These are phyloP conservation scores for Camelus bactrianus DNA, from an alignment of 2,113 vertebrate species.

Conservation along the genomic window DNA sequence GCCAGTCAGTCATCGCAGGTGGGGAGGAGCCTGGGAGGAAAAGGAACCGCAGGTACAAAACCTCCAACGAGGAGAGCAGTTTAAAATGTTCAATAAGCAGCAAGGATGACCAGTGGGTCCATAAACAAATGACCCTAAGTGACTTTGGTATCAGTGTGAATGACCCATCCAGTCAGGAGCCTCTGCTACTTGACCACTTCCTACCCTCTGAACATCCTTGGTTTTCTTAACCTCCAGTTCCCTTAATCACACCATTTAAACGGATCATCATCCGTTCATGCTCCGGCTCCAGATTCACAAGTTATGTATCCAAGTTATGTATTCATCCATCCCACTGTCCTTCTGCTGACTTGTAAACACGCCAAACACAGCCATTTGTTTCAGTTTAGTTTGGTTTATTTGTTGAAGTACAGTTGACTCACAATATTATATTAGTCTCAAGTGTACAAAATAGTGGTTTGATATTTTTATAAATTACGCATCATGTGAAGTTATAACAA, in stretches of 20 bases:
- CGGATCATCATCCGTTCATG: too few relatives aligned
- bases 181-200: not conserved
- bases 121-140: not conserved
- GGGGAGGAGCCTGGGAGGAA: not conserved
- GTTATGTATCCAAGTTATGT: not conserved
- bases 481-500: not conserved
- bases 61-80: not conserved
- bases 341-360: not conserved
- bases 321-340: not conserved
- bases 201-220: not conserved
- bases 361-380: not conserved
- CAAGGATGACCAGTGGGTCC: not conserved
- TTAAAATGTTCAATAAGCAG: not conserved
- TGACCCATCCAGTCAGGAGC: not conserved
- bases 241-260: not conserved
- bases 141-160: not conserved
- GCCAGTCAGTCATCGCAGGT: not conserved
- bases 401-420: not conserved
- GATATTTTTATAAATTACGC: not conserved
- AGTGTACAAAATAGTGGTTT: not conserved
- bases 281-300: not conserved
- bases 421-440: not conserved
- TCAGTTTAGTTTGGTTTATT: not conserved
- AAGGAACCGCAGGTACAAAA: not conserved
- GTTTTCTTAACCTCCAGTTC: not conserved